Base-by-base conservation (phyloP, 2,888 invertebrate species). In the Lamellibrachia columna region DNA sequence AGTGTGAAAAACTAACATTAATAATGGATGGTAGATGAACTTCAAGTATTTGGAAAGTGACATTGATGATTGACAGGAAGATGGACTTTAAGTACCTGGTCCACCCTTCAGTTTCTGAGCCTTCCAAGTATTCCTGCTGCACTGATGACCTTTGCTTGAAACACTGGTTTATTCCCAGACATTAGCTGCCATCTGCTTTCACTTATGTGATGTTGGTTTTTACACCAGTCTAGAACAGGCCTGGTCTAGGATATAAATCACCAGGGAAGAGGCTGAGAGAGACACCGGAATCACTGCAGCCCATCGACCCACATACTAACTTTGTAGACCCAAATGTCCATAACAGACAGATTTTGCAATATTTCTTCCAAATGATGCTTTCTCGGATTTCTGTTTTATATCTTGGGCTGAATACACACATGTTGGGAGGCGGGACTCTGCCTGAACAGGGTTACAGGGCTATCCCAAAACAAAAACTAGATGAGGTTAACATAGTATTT, bases 101-200 rank as follows among this genome's bases (percentile, higher is more conserved):
- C 15, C 75, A 75, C 75, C 40, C 40, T 40, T 22, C 75, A 15
- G 58, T 75, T 75, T 22, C 75, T n/a, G 3, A 22, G 3, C 75
- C 75, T 22, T 60, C 22, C n/a, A 75, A 75, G 75, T n/a, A 75
- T 22, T 6, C 60, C 75, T 75, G 22, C n/a, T 15, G 75, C 15
- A 6, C 15, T 75, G 22, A 15, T 75, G 75, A 75, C 75, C 75
- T 75, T n/a, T 75, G 75, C 22, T 58, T 75, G 75, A n/a, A 15
- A 75, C 15, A 22, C 75, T 75, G 75, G n/a, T 75, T 75, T 75
- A 75, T 75, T 75, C 75, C 22, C 11, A 3, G 22, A 6, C 75
- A 75, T 75, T n/a, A 75, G 75, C 75, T 3, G 75, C 75, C 75
- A 75, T 75, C 75, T 75, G 75, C 75, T 75, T 75, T 75, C 75